A percentile compares a stretch with the other conserved stretches of the same genome.
Evolutionary conservation across 2,888 invertebrate genomes (phyloP).

Genomic region (Blomia tropicalis): DNA sequence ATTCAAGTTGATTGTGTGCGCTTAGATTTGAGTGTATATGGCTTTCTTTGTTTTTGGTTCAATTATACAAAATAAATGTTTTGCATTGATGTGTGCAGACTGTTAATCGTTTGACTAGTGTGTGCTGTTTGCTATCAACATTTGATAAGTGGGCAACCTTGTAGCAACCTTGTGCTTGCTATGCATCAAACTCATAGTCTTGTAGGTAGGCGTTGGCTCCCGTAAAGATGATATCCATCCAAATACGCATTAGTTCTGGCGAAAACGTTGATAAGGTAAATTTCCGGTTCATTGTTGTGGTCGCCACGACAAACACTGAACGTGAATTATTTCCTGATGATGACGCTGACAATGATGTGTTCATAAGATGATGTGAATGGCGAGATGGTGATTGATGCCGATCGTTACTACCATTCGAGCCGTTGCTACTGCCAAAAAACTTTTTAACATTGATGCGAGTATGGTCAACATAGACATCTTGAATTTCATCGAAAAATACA

Average conservation of each 20-base stretch:
- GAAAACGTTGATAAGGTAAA: conserved; percentile 47
- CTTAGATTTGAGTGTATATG: no score
- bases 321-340: background rate
- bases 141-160: no score
- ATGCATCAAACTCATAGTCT: conserved; percentile 11
- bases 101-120: no score
- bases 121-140: no score
- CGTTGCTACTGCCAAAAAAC: background rate
- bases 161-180: no score
- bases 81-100: no score
- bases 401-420: background rate
- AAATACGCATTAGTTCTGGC: conserved; percentile 81
- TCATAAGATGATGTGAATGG: background rate
- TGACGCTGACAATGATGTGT: background rate
- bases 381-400: background rate
- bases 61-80: no score
- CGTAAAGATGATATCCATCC: conserved; percentile 88
- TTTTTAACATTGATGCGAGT: conserved; percentile 39
- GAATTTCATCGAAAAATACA: conserved; percentile 55
- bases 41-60: no score
- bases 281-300: conserved; percentile 1
- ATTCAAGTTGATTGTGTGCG: no score
- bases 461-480: conserved; percentile 92
- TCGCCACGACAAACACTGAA: conserved; percentile 21
- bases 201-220: conserved; percentile 64